These are phyloP conservation scores for Archilochus colubris DNA, from an alignment of 2,113 vertebrate genomes.

Conservation along the genomic window DNA sequence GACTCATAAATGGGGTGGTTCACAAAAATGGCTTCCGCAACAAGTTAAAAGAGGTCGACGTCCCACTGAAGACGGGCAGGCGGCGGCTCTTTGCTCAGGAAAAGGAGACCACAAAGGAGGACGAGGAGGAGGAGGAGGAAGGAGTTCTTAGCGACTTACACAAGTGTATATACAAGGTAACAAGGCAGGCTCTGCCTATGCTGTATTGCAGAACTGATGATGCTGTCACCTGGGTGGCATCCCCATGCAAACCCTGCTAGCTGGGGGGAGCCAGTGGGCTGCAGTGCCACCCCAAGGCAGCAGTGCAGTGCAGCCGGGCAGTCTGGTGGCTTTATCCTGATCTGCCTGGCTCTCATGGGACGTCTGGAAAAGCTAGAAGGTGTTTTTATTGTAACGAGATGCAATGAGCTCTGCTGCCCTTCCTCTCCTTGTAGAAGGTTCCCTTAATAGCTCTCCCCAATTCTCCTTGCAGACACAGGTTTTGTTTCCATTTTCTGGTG, in stretches of 20 bases:
- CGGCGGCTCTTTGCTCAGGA: conserved; percentile 98
- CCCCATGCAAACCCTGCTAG: fast-evolving
- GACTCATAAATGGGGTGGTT: conserved; percentile 85
- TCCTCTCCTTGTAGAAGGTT: not conserved
- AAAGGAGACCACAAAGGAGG: conserved; percentile 89
- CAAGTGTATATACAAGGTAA: conserved; percentile 99
- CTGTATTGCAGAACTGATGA: fast-evolving
- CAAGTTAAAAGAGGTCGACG: conserved; percentile 90
- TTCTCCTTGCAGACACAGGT: not conserved
- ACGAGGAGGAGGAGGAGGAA: conserved; percentile 84
- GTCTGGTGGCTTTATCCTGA: not conserved
- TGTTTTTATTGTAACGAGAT: not conserved
- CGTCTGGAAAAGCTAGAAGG: not conserved
- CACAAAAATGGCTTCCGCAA: conserved; percentile 88
- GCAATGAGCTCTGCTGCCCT: not conserved
- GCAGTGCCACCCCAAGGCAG: not conserved
- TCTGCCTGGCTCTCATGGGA: not conserved
- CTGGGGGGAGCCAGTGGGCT: not conserved
- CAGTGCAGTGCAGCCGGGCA: fast-evolving
- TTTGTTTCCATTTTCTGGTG: conserved; percentile 45
- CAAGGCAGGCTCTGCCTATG: not conserved
- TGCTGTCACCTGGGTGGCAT: not conserved
- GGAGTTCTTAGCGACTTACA: conserved; percentile 93
- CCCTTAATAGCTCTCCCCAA: not conserved
- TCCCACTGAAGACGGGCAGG: conserved; percentile 89